Evolutionary conservation across 2,113 vertebrate genomes (phyloP).

Genomic region (Ariopsis seemanni): DNA sequence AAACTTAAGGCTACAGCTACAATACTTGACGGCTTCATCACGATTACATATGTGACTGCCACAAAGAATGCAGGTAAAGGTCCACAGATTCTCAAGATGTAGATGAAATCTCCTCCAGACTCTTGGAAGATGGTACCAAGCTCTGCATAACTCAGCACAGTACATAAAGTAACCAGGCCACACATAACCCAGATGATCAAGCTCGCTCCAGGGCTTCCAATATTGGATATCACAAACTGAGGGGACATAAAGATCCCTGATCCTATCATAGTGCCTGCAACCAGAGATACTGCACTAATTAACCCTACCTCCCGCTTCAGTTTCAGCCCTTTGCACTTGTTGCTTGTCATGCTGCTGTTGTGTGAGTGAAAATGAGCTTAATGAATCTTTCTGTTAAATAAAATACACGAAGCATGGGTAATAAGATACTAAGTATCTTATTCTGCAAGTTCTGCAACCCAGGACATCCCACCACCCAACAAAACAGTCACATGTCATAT

Average conservation of each 20-base stretch:
- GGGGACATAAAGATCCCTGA: constrained; percentile 78
- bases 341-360: constrained; percentile 49
- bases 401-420: not conserved
- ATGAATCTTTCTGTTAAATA: not conserved
- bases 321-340: constrained; percentile 38
- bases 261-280: constrained; percentile 82
- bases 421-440: not conserved
- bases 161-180: constrained; percentile 72
- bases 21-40: constrained; percentile 72
- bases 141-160: constrained; percentile 78
- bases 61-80: constrained; percentile 79
- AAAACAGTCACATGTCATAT: no score
- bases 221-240: constrained; percentile 73
- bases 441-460: no score
- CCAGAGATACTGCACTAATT: constrained; percentile 71
- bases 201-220: constrained; percentile 79
- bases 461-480: no score
- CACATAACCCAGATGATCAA: constrained; percentile 78
- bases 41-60: constrained; percentile 68
- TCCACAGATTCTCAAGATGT: constrained; percentile 79
- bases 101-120: constrained; percentile 83
- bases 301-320: constrained; percentile 68
- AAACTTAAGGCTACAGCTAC: constrained; percentile 77
- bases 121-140: constrained; percentile 78
- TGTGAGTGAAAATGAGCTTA: not conserved